Evolutionary conservation across 2,888 invertebrate genomes (phyloP), one percentile per base, ranked within the genome.

Genomic region (Therioaphis trifolii): DNA sequence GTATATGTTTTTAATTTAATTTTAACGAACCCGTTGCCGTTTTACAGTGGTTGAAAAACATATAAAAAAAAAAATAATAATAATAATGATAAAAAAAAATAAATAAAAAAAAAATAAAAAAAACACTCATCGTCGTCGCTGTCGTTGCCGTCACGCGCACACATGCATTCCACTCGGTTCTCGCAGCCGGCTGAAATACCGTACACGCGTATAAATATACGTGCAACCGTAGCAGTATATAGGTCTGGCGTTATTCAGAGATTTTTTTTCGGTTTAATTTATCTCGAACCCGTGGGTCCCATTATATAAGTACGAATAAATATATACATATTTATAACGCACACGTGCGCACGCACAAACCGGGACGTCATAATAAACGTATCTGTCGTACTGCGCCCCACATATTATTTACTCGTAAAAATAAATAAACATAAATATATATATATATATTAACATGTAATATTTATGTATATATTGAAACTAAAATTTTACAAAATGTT

Each of bases 261-360:
- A 69, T 49, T 71, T 71, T 71, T 68, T 18, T 27, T n/a, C 52
- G 4, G 27, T 52, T 72, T 72, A 52, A 72, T 52, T 72, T 72
- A 72, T 52, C 29, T 72, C 29, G 29, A 35, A 52, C 72, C 52
- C 52, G 2, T 14, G 29, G 72, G 49, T 71, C 49, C 71, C 29
- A 52, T 52, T 52, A 29, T 52, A n/a, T 52, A 52, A 72, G 7
- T 72, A n/a, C n/a, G n/a, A n/a, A n/a, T n/a, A 12, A 49, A 29
- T 29, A 14, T 35, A 72, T n/a, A 52, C 7, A 49, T 27, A 21
- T 18, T 12, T 27, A 71, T 4, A 27, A 35, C 1, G 4, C 15
- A 46, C 24, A 71, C 15, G 46, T 27, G 27, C 24, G 11, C 18
- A 49, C 18, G 24, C 27, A 15, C 46, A 27, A 15, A 69, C 46